These are phyloP conservation scores for Clupea harengus DNA, from an alignment of 2,113 vertebrate species.

Conservation along the genomic window DNA sequence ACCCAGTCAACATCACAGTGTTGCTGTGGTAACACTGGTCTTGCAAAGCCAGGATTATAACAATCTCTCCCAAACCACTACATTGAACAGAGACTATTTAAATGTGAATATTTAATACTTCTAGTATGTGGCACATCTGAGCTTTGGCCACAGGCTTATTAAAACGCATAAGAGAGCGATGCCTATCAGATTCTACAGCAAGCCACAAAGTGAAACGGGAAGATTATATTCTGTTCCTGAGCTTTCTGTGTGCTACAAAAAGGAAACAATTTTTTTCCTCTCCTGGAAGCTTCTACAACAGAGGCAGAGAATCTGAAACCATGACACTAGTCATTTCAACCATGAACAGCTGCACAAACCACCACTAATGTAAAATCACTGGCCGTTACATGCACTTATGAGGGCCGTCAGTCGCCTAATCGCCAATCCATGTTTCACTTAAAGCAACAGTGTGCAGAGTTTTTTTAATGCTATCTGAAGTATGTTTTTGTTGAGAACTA, in stretches of 20 bases:
- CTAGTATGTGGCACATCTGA: not conserved
- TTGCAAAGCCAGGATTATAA: constrained; percentile 21
- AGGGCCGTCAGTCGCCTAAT: not conserved
- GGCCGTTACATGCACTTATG: not conserved
- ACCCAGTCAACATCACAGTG: not conserved
- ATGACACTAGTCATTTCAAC: not conserved
- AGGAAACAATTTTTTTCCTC: constrained; percentile 22
- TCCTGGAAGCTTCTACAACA: not conserved
- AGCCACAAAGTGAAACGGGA: constrained; percentile 1
- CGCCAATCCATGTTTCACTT: too few species aligned
- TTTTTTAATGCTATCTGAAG: too few species aligned
- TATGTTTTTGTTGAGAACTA: not conserved
- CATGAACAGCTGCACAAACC: not conserved
- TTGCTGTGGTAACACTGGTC: constrained; percentile 40
- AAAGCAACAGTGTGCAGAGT: too few species aligned
- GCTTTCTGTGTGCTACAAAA: not conserved
- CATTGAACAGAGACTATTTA: not conserved
- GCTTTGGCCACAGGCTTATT: not conserved
- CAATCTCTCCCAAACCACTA: constrained; percentile 5
- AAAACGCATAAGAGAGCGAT: not conserved
- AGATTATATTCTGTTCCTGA: constrained; percentile 12
- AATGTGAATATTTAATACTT: not conserved
- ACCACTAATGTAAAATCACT: not conserved
- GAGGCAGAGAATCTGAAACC: not conserved
- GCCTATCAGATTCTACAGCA: constrained; percentile 28